Evolutionary conservation across 2,888 invertebrate species (phyloP).

Genomic region (Ramazzottius varieornatus): DNA sequence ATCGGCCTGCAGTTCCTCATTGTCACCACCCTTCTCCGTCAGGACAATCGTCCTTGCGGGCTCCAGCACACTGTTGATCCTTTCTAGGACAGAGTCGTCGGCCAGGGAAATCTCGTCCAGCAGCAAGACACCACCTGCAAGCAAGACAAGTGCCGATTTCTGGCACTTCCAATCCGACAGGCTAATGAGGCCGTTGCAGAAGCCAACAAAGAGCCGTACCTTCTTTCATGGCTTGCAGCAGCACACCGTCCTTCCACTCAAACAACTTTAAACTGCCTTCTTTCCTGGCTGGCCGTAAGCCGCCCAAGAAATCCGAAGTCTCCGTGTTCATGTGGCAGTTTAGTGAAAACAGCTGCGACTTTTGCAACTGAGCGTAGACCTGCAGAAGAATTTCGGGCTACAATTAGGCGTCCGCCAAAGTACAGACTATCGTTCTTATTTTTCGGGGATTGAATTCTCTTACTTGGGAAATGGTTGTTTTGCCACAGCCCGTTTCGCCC

Average conservation of each 20-base stretch:
- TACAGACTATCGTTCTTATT: background rate
- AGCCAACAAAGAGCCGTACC: too few relatives aligned
- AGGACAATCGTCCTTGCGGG: constrained; percentile 66
- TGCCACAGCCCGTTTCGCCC: constrained; percentile 49
- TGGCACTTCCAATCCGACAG: too few relatives aligned
- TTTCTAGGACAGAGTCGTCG: constrained; percentile 86
- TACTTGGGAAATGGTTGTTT: background rate
- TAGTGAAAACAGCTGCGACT: constrained; percentile 42
- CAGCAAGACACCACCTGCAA: constrained; percentile 55
- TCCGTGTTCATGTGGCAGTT: constrained; percentile 99
- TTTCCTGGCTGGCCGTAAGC: constrained; percentile 51
- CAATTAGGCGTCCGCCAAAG: background rate
- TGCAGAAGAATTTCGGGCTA: constrained; percentile 34
- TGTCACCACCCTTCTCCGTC: constrained; percentile 53
- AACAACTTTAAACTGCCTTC: constrained; percentile 32
- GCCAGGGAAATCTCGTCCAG: constrained; percentile 97
- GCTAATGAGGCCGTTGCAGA: too few relatives aligned
- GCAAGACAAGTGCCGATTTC: too few relatives aligned
- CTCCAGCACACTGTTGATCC: constrained; percentile 78
- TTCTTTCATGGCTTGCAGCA: constrained; percentile 61
- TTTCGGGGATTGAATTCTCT: background rate
- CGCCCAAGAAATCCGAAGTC: constrained; percentile 86
- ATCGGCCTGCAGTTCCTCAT: constrained; percentile 25
- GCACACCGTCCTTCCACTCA: constrained; percentile 90
- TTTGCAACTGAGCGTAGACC: constrained; percentile 42